Base-by-base conservation (phyloP, 2,888 invertebrate genomes). In the Cecidostiba fungosa region DNA sequence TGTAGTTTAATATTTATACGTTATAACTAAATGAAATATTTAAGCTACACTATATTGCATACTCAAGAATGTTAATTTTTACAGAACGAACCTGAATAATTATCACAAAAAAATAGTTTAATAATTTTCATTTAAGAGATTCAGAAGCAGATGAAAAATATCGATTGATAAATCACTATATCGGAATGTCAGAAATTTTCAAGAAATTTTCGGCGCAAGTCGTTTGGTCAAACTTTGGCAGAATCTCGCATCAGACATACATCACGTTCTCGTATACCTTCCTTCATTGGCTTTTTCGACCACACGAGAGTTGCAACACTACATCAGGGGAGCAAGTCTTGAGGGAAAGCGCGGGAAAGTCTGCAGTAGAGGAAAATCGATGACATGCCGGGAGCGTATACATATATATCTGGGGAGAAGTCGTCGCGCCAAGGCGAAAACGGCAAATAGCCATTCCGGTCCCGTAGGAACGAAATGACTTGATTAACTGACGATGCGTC, bases 401-500 rank as follows among this genome's bases (percentile, higher is more conserved):
- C n/a, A n/a, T 6, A n/a, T 23, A n/a, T 6, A 32, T 23, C 26
- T 26, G 5, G 32, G 32, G 77, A 76, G 36, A 26, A 16, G 74
- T n/a, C 76, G 36, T 32, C 10, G 29, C 23, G 16, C 12, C 12
- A n/a, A 16, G 47, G 36, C 12, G 72, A 76, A 78, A 79, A 29
- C 32, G 59, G 81, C 81, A 84, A 86, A 86, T 84, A 83, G 84
- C 81, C 69, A 86, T 86, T 84, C 84, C 77, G 39, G 84, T 86
- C 86, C 81, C 84, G 86, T 86, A 90, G 90, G 90, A 91, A 88
- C 92, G 91, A 92, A 93, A 93, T 92, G 91, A 92, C 92, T 93
- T 93, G 93, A 93, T 93, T 93, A 93, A 93, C 93, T 90, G 92
- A 91, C 91, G 91, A 92, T 62, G 85, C 76, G 79, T 76, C 76